These are phyloP conservation scores for Chunga burmeisteri DNA, from an alignment of 2,113 vertebrate species.

Conservation along the genomic window DNA sequence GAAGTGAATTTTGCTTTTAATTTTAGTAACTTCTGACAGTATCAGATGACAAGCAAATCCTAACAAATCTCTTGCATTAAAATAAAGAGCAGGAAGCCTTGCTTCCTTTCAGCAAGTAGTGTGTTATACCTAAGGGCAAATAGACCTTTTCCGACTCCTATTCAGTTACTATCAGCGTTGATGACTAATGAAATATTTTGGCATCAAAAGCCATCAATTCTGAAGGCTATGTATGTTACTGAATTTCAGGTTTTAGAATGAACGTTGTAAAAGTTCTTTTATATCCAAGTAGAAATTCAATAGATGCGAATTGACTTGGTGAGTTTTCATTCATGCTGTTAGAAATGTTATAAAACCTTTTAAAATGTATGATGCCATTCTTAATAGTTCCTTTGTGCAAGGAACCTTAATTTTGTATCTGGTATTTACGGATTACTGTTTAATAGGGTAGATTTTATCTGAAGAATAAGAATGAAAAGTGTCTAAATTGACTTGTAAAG, in stretches of 20 bases:
- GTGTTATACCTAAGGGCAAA: neutral
- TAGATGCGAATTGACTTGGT: neutral
- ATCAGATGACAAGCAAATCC: neutral
- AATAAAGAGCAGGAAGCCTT: neutral
- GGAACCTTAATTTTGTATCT: neutral
- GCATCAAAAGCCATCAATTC: neutral
- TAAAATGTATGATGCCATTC: neutral
- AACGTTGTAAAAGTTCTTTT: neutral
- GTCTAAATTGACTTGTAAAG: neutral
- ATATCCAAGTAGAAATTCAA: neutral
- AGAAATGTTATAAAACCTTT: neutral
- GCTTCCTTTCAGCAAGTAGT: constrained; percentile 19
- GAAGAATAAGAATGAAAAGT: neutral
- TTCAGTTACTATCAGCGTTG: neutral
- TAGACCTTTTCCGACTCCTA: neutral
- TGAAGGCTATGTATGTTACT: neutral
- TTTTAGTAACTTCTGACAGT: neutral
- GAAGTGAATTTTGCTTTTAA: neutral
- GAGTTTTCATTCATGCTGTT: neutral
- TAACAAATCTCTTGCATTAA: neutral
- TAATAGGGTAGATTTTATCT: neutral
- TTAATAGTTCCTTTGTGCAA: neutral
- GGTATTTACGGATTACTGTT: neutral
- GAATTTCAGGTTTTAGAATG: neutral
- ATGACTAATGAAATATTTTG: constrained; percentile 9